Conservation (phyloP, 2,888 invertebrate genomes). For the Adelphocoris suturalis region DNA sequence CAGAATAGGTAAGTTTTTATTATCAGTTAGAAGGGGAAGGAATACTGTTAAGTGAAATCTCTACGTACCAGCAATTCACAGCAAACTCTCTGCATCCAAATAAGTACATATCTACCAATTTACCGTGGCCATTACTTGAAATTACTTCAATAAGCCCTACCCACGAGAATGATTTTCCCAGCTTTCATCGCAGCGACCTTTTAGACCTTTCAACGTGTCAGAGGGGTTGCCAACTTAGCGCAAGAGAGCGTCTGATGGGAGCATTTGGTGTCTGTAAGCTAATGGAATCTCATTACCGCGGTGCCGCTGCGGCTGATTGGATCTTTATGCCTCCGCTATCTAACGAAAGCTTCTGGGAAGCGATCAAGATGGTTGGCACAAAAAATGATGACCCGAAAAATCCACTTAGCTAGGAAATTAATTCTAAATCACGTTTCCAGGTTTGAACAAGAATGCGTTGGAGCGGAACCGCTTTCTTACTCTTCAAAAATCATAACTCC, state of each 20-base stretch:
- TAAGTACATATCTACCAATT: too few relatives aligned
- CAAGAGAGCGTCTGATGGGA: neutral
- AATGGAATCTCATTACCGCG: constrained; percentile 38
- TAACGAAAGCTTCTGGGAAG: neutral
- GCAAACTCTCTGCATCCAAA: too few relatives aligned
- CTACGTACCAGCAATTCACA: too few relatives aligned
- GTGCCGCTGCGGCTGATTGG: constrained; percentile 40
- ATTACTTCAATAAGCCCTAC: too few relatives aligned
- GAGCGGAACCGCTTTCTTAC: too few relatives aligned
- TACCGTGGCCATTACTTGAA: too few relatives aligned
- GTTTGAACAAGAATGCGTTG: too few relatives aligned
- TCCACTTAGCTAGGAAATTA: neutral
- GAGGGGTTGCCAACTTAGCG: constrained; percentile 12
- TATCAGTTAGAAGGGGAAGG: too few relatives aligned
- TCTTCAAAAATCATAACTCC: too few relatives aligned
- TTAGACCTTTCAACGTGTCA: neutral
- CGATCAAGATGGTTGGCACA: neutral
- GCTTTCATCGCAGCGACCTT: neutral
- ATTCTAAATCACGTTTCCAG: too few relatives aligned
- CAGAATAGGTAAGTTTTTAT: too few relatives aligned
- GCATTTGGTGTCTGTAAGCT: constrained; percentile 6
- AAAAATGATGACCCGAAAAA: neutral
- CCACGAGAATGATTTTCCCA: neutral
- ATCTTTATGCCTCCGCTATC: constrained; percentile 30
- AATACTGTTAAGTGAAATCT: too few relatives aligned